Evolutionary conservation across 2,888 invertebrate genomes (phyloP).

Genomic region (Rhingia rostrata): DNA sequence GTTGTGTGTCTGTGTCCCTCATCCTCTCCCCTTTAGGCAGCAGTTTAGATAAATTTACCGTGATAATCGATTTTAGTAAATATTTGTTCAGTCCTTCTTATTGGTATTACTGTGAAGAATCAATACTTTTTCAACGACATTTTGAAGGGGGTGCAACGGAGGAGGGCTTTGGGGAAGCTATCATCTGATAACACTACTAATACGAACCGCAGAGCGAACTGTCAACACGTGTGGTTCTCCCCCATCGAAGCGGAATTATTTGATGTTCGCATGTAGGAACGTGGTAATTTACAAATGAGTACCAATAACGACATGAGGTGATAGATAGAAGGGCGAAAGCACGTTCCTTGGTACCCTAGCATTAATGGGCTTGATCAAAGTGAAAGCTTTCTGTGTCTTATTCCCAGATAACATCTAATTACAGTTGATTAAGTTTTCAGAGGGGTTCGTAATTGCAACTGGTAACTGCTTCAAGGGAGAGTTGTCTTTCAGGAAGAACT

Average conservation of each 20-base stretch:
- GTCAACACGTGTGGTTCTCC: constrained; percentile 56
- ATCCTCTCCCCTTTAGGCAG: constrained; percentile 7
- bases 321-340: too few species aligned
- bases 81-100: constrained; percentile 40
- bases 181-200: constrained; percentile 33
- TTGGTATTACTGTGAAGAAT: constrained; percentile 17
- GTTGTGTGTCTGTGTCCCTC: neutral
- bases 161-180: neutral
- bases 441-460: too few species aligned
- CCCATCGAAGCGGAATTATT: constrained; percentile 36
- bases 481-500: too few species aligned
- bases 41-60: constrained; percentile 72
- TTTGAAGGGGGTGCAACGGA: neutral
- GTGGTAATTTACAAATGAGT: constrained; percentile 57
- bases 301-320: neutral
- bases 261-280: constrained; percentile 41
- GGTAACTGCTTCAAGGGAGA: too few species aligned
- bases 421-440: too few species aligned
- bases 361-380: too few species aligned
- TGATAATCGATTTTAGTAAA: constrained; percentile 67
- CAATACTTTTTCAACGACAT: constrained; percentile 33
- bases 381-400: too few species aligned
- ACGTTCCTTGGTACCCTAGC: too few species aligned
- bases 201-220: constrained; percentile 18
- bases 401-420: too few species aligned